Percentiles rank a stretch among this genome's conserved stretches.
Evolutionary conservation across 1,140 invertebrate species (phyloP).

Genomic region (Acromyrmex echinatior): DNA sequence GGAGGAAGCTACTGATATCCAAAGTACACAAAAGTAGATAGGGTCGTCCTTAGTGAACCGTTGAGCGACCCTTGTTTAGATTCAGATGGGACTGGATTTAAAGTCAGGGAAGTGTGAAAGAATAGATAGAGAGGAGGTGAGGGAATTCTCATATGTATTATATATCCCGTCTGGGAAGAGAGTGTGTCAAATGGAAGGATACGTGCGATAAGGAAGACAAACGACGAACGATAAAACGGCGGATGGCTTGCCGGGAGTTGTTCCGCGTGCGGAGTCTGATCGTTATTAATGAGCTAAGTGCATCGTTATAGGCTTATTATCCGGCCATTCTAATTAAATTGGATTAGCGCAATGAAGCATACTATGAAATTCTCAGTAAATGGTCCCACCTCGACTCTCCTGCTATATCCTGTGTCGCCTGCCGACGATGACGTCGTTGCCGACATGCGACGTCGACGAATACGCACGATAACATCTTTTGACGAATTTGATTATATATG

Average conservation of each 20-base stretch:
- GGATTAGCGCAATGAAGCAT: conserved; percentile 73
- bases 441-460: conserved; percentile 51
- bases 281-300: conserved; percentile 74
- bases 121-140: conserved; percentile 43
- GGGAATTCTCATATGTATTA: conserved; percentile 59
- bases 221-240: conserved; percentile 72
- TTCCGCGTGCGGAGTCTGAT: conserved; percentile 54
- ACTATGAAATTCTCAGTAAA: conserved; percentile 73
- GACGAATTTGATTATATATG: conserved; percentile 64
- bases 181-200: conserved; percentile 54
- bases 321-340: conserved; percentile 75
- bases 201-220: conserved; percentile 71
- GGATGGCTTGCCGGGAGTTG: conserved; percentile 46
- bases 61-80: conserved; percentile 49
- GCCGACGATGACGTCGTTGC: conserved; percentile 1
- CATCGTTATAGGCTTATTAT: conserved; percentile 76
- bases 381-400: conserved; percentile 64
- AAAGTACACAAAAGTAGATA: conserved; percentile 26
- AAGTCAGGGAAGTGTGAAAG: conserved; percentile 50
- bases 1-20: background rate
- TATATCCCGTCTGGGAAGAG: conserved; percentile 35
- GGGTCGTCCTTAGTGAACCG: conserved; percentile 22
- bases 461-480: conserved; percentile 32
- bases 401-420: conserved; percentile 39
- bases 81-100: conserved; percentile 40